Conservation (phyloP, 2,888 invertebrate species). For the Macrosoma leucophasiata region DNA sequence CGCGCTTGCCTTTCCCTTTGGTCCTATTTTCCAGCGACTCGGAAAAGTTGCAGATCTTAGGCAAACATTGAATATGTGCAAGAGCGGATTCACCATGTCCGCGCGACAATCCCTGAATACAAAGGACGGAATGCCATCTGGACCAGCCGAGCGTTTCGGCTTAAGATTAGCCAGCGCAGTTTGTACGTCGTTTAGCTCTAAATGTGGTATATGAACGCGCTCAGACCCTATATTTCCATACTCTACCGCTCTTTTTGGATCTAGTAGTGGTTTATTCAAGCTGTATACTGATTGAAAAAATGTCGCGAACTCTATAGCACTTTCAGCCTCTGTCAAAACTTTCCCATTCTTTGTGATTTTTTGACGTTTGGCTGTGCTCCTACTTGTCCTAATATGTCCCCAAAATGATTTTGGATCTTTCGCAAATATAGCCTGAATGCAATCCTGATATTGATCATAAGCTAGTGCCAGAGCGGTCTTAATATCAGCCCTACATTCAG, state of each 20-base stretch:
- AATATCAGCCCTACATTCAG: slow-evolving; percentile 5
- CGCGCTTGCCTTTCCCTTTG: no score
- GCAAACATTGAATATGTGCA: slow-evolving; percentile 12
- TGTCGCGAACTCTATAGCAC: slow-evolving; percentile 12
- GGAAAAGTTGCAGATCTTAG: slow-evolving; percentile 2
- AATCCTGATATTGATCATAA: slow-evolving; percentile 3
- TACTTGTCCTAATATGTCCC: slow-evolving; percentile 9
- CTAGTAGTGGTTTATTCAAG: not conserved
- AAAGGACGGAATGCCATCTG: slow-evolving; percentile 16
- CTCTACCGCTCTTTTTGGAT: slow-evolving; percentile 3
- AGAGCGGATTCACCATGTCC: slow-evolving; percentile 12
- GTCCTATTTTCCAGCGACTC: slow-evolving; percentile 1
- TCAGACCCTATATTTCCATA: slow-evolving; percentile 1
- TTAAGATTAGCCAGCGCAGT: slow-evolving; percentile 5
- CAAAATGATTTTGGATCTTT: slow-evolving; percentile 18
- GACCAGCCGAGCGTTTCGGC: slow-evolving; percentile 14
- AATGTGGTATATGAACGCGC: slow-evolving; percentile 4
- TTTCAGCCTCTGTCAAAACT: slow-evolving; percentile 4
- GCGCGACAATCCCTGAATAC: slow-evolving; percentile 14
- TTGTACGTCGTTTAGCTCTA: slow-evolving; percentile 1
- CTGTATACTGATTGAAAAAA: slow-evolving; percentile 15
- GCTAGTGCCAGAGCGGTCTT: slow-evolving; percentile 6
- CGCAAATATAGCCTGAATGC: slow-evolving; percentile 8
- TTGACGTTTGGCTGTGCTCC: not conserved
- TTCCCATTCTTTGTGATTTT: slow-evolving; percentile 8